Base-by-base conservation (phyloP, 2,888 invertebrate species). In the Alentia gelatinosa region DNA sequence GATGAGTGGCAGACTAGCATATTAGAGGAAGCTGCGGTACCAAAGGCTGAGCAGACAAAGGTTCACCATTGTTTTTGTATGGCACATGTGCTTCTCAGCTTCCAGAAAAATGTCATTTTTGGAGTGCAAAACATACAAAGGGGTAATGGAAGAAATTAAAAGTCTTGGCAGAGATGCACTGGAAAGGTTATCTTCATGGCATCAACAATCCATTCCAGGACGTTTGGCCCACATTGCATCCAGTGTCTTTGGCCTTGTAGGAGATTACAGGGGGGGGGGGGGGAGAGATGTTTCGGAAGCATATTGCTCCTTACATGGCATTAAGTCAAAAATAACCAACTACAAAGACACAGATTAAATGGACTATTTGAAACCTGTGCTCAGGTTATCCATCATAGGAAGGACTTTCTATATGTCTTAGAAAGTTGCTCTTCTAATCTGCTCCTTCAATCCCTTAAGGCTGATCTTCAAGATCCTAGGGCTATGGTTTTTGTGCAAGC, bases 311-410 rank as follows among this genome's bases (percentile, higher is more conserved):
- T 30, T 50, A 50, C 42, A 88, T 88, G 88, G 47, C 30, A 88
- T 88, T 9, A 88, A 88, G 35, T 88, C 88, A 7, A 88, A 50
- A 50, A 88, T 88, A 5, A 19, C 30, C 33, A 88, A 88, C 40
- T 88, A 50, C 88, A 42, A 50, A 30, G 92, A 92, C 23, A 93
- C 68, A 42, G 92, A 12, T 92, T 93, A 39, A 93, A 93, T 92
- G 92, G 89, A 0, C 15, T 92, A 4, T 92, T 93, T 84, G 90
- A 93, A 75, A 92, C 92, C 9, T 47, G 89, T 9, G 92, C 91
- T 5, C 92, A 92, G 35, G 88, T 92, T 12, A 39, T 63, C 47
- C 56, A 91, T 0, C 92, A 93, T 47, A 63, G 88, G 30, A 26
- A 91, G 5, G 91, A 91, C 68, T 92, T 93, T 40, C 4, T 92